These are phyloP conservation scores for Catharus bicknelli DNA, from an alignment of 2,113 vertebrate genomes.

Conservation along the genomic window DNA sequence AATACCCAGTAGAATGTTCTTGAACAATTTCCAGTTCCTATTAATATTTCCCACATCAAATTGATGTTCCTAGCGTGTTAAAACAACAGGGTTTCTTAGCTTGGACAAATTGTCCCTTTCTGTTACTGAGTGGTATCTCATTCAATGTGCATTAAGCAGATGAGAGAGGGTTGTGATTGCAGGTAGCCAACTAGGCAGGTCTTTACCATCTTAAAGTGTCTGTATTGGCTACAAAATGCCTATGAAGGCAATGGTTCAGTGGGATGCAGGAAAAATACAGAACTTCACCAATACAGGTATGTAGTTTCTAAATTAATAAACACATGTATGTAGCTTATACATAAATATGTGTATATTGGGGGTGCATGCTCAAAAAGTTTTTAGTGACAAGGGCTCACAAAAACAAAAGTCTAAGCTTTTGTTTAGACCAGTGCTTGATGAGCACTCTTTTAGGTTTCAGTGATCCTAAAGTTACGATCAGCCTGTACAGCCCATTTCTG, in stretches of 20 bases:
- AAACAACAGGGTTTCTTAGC: background rate
- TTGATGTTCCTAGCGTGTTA: constrained; percentile 15
- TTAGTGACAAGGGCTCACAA: background rate
- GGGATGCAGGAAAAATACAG: background rate
- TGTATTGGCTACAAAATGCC: background rate
- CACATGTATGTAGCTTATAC: background rate
- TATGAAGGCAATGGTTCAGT: background rate
- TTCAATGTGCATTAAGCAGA: background rate
- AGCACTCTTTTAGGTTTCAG: background rate
- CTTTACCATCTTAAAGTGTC: background rate
- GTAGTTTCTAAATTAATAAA: background rate
- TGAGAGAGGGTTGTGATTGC: background rate
- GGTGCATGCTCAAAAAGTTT: background rate
- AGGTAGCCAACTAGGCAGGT: background rate
- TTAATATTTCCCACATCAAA: constrained; percentile 60
- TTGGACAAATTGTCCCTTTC: constrained; percentile 45
- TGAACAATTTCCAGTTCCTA: constrained; percentile 60
- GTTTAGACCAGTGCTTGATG: background rate
- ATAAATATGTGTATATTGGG: background rate
- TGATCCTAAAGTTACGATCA: background rate
- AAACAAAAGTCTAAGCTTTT: background rate
- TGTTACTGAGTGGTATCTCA: background rate
- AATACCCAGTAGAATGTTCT: constrained; percentile 44
- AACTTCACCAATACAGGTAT: background rate
- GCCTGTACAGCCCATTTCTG: background rate